Evolutionary conservation across 2,888 invertebrate genomes (phyloP).

Genomic region (Camptogramma bilineatum): DNA sequence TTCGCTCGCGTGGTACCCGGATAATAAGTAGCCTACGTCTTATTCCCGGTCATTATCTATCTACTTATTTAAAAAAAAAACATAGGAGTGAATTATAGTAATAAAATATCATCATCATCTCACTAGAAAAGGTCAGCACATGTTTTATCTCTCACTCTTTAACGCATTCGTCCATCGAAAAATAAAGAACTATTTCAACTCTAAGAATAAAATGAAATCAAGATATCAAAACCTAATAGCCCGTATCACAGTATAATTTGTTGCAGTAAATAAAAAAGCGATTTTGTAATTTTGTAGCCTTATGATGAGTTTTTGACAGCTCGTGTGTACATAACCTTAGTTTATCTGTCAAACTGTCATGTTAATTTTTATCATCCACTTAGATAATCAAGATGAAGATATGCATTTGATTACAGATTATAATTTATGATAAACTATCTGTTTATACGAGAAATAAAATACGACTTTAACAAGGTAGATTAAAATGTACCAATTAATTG

Average conservation of each 20-base stretch:
- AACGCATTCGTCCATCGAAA: not conserved
- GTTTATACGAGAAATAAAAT: not conserved
- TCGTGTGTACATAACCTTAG: slow-evolving; percentile 22
- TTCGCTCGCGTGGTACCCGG: too few species aligned
- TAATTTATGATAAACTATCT: not conserved
- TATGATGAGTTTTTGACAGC: slow-evolving; percentile 29
- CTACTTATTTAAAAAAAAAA: too few species aligned
- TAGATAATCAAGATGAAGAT: slow-evolving; percentile 2
- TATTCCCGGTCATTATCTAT: too few species aligned
- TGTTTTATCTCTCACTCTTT: too few species aligned
- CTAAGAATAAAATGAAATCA: slow-evolving; percentile 5
- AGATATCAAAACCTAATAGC: not conserved
- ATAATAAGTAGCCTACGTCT: too few species aligned
- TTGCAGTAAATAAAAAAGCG: not conserved
- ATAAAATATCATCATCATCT: too few species aligned
- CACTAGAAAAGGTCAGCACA: too few species aligned
- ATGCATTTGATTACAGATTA: slow-evolving; percentile 16
- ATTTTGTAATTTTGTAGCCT: slow-evolving; percentile 23
- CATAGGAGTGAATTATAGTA: too few species aligned
- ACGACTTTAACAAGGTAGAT: not conserved
- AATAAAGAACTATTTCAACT: not conserved
- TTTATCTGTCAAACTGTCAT: slow-evolving; percentile 39
- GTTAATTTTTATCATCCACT: slow-evolving; percentile 15
- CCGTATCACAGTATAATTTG: not conserved
- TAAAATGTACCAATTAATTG: not conserved